Percentiles rank a stretch among this genome's conserved stretches.
These are phyloP conservation scores for Cryptotermes secundus DNA, from an alignment of 1,140 invertebrate species.

Conservation along the genomic window DNA sequence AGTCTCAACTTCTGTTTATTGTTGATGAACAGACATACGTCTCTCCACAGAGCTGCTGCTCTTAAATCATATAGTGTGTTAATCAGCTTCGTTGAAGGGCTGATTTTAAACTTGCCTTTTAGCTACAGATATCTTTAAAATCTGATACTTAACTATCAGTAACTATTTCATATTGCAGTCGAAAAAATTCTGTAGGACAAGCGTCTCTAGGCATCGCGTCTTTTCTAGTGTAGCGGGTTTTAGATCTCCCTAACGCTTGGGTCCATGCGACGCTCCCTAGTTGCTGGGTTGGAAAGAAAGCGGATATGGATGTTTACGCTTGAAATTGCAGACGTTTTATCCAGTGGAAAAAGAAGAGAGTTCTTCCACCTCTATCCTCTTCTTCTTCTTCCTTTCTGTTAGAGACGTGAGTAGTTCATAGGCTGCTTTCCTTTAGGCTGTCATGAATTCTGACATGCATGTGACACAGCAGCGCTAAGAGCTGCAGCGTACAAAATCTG, in stretches of 20 bases:
- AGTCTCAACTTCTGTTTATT: too few relatives aligned
- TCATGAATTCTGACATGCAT: slow-evolving; percentile 6
- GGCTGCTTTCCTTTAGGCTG: neutral
- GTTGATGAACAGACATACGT: too few relatives aligned
- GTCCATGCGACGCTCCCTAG: neutral
- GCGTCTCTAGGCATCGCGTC: neutral
- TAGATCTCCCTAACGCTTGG: neutral
- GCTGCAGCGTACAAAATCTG: neutral
- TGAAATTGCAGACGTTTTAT: slow-evolving; percentile 14
- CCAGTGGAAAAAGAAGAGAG: neutral
- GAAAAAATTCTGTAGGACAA: neutral
- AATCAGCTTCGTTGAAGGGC: neutral
- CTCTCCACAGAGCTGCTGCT: too few relatives aligned
- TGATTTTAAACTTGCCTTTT: neutral
- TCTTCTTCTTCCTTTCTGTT: neutral
- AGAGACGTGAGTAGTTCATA: neutral
- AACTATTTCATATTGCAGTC: neutral
- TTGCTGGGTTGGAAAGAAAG: neutral
- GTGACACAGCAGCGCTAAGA: neutral
- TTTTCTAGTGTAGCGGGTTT: neutral
- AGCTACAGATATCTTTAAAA: neutral
- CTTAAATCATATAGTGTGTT: too few relatives aligned
- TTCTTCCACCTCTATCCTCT: neutral
- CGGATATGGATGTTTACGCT: neutral
- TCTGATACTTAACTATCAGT: neutral